Evolutionary conservation across 2,113 vertebrate species (phyloP), one percentile per base, ranked within the genome.

Genomic region (Syrmaticus mikado): DNA sequence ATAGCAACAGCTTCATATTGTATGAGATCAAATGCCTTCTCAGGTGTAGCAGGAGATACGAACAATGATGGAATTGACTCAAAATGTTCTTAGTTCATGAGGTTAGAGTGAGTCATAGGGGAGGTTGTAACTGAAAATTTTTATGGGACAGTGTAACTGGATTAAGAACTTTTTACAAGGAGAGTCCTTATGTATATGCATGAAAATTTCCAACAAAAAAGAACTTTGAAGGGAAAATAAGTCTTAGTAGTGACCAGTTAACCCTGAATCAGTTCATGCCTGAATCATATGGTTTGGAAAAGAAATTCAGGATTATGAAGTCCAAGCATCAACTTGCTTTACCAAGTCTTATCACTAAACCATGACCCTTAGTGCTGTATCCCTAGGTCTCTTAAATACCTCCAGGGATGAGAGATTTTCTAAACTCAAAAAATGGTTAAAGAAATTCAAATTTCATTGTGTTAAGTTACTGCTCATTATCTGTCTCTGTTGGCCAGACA

Each of bases 11-110:
- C 40, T 95, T 64, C 34, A 2, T 73, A 92, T 81, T 92, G 66
- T 83, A 81, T 50, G 38, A 74, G 30, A 73, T 91, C 64, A 92
- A 95, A 94, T 95, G 57, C 65, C 88, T 92, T 93, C 80, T 96
- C 93, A 93, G 94, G 95, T 97, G 79, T 92, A 91, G 41, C 12
- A 89, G 70, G 72, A 81, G 93, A 53, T 8, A 52, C 13, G 62
- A 84, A 90, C 66, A 95, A 94, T 87, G 43, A 91, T 64, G 70
- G 82, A 90, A 82, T 60, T 64, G 36, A 82, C 62, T 93, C 36
- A 82, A 87, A 91, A 92, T 77, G 18, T 55, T 72, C 43, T 68
- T 82, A 46, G 38, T n/a, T 38, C 55, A 20, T 84, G 45, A 53
- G 50, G 55, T 91, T 72, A 64, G 21, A 77, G 74, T 60, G 80